These are phyloP conservation scores for Rattus norvegicus DNA, from an alignment of 2,113 vertebrate genomes.

Conservation along the genomic window GRCr8 NC_086039.1:66907001-66907500, in stretches of 20 bases:
- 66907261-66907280: constrained; percentile 11
- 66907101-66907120: neutral
- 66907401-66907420: constrained; percentile 40
- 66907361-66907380: constrained; percentile 53
- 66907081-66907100: neutral
- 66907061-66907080: neutral
- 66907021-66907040: neutral
- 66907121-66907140: neutral
- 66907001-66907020: neutral
- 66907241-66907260: constrained; percentile 66
- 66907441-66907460: constrained; percentile 52
- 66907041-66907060: neutral
- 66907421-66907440: neutral
- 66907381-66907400: constrained; percentile 25
- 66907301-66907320: constrained; percentile 46
- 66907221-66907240: constrained; percentile 41
- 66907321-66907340: constrained; percentile 64
- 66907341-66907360: constrained; percentile 59
- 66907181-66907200: neutral
- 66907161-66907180: constrained; percentile 40
- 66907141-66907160: neutral
- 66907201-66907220: neutral
- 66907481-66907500: constrained; percentile 67
- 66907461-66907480: constrained; percentile 68
- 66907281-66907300: constrained; percentile 43